Base-by-base conservation (phyloP, 2,113 vertebrate genomes). In the Gorsachius goisagi region DNA sequence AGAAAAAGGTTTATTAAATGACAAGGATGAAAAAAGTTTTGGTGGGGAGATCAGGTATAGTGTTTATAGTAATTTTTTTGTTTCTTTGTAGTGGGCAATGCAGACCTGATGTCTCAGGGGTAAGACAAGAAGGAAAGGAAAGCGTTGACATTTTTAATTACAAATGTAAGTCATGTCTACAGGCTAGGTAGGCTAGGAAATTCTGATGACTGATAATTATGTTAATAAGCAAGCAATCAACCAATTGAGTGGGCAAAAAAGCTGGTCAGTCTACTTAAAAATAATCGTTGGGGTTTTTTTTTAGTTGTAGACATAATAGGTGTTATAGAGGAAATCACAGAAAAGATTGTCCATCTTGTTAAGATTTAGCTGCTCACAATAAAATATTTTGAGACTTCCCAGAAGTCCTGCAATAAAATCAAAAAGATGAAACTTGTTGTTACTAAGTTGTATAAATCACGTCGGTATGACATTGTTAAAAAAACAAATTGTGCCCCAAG, bases 201-300 rank as follows among this genome's bases (percentile, higher is more conserved):
- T 68, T 75, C 52, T 89, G 83, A 76, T 86, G 26, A 9, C 6
- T 80, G 68, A 37, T 84, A 66, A 78, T 59, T 39, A 59, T 32
- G 24, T 53, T 94, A 69, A 90, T 69, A 80, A 84, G 20, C 55
- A 94, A 84, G 17, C 0, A 2, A 33, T 49, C 73, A 85, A 32
- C 21, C 12, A 67, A 39, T 5, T 44, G 35, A 80, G 8, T 55
- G 26, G 44, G 18, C 12, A 2, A 69, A 75, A 86, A 75, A 59
- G 15, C 18, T 86, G 28, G 8, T 66, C 50, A 74, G 18, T 39
- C 35, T 71, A 28, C 63, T 89, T 66, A 21, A 77, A 89, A 95
- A 72, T 47, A 79, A 17, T 13, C 23, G 1, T 67, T 45, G 19
- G 11, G 2, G 0, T 0, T 2, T 39, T 64, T 64, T 35, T 86